Evolutionary conservation across 1,140 invertebrate species (phyloP).

Genomic region (Drosophila virilis): DNA sequence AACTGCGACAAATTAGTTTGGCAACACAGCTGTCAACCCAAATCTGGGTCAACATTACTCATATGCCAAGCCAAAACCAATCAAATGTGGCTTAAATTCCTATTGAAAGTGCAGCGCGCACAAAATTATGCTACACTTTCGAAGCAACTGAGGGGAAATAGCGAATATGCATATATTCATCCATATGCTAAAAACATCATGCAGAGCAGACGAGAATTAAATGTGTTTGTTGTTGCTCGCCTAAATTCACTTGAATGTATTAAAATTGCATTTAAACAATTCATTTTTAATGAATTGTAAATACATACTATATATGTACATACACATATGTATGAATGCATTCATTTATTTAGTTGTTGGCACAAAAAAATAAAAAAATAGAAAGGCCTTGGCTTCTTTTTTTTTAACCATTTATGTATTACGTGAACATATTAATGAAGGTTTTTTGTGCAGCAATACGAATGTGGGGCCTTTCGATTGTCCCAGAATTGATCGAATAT

Average conservation of each 20-base stretch:
- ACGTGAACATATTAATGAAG: background rate
- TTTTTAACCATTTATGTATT: background rate
- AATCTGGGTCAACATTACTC: conserved; percentile 35
- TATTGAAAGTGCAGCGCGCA: conserved; percentile 18
- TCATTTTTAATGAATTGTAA: conserved; percentile 43
- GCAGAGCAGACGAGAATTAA: background rate
- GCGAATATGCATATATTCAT: too few species aligned
- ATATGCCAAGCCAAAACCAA: conserved; percentile 44
- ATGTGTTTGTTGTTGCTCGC: background rate
- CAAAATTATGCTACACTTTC: conserved; percentile 60
- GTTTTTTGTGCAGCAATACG: background rate
- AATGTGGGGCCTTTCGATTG: too few species aligned
- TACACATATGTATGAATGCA: background rate
- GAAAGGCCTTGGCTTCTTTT: background rate
- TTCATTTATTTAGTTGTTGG: background rate
- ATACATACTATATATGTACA: background rate
- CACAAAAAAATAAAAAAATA: background rate
- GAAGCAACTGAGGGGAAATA: background rate
- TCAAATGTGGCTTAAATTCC: conserved; percentile 50
- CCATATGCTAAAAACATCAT: background rate
- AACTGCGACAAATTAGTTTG: conserved; percentile 73
- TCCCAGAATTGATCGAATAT: too few species aligned
- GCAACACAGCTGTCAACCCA: conserved; percentile 14
- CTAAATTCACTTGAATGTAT: background rate
- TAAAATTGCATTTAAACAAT: conserved; percentile 47